A percentile compares a stretch with the other conserved stretches of the same genome.
Conservation (phyloP, 2,113 vertebrate species). For the Erythrocebus patas region DNA sequence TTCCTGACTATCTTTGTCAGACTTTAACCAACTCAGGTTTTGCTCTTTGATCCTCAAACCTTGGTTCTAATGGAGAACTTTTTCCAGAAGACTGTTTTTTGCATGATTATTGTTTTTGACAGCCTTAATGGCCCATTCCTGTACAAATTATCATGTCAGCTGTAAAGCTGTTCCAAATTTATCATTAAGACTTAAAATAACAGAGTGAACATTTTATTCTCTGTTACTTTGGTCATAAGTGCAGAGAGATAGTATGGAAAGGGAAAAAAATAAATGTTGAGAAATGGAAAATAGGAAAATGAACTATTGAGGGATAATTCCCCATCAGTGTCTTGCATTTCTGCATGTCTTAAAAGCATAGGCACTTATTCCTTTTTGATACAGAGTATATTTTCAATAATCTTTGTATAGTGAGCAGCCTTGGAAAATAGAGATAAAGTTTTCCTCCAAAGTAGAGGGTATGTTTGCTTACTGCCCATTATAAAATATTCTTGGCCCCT, state of each 20-base stretch:
- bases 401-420: neutral
- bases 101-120: neutral
- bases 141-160: neutral
- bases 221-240: neutral
- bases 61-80: neutral
- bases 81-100: neutral
- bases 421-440: neutral
- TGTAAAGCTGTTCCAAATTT: neutral
- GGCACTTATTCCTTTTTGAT: neutral
- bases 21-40: neutral
- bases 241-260: neutral
- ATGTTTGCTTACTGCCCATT: neutral
- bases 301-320: neutral
- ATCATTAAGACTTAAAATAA: neutral
- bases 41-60: neutral
- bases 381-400: neutral
- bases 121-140: neutral
- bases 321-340: neutral
- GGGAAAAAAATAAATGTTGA: neutral
- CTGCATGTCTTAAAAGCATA: neutral
- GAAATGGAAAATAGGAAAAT: neutral
- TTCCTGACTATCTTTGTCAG: neutral
- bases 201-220: neutral
- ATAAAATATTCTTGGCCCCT: neutral
- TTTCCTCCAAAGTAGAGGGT: neutral